Conservation (phyloP, 2,113 vertebrate species). For the Channa argus region DNA sequence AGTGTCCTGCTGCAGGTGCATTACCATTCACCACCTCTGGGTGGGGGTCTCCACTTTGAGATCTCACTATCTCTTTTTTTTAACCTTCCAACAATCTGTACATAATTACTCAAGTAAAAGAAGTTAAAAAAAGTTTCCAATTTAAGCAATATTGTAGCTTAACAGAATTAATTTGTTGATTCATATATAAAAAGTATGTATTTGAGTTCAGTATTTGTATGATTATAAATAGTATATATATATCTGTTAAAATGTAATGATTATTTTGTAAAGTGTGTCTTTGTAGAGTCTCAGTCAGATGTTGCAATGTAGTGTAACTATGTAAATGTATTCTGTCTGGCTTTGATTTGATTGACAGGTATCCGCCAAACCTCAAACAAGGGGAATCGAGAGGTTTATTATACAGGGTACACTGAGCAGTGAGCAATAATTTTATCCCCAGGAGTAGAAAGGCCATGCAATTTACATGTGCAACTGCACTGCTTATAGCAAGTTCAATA, state of each 20-base stretch:
- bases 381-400: conserved; percentile 60
- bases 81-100: conserved; percentile 3
- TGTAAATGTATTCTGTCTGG: conserved; percentile 68
- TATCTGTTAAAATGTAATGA: not conserved
- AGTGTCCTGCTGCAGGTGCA: conserved; percentile 15
- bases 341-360: conserved; percentile 74
- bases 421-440: conserved; percentile 62
- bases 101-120: conserved; percentile 9
- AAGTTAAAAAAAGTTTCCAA: not conserved
- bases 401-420: conserved; percentile 60
- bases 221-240: no score
- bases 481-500: conserved; percentile 36
- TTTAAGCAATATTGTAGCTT: not conserved
- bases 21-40: conserved; percentile 36
- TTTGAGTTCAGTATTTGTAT: no score
- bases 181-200: no score
- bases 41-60: conserved; percentile 50
- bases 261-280: conserved; percentile 15
- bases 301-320: conserved; percentile 51
- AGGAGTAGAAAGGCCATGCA: conserved; percentile 58
- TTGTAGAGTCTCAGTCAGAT: conserved; percentile 28
- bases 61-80: conserved; percentile 23
- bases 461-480: conserved; percentile 66
- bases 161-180: not conserved
- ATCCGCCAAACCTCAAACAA: conserved; percentile 54